These are phyloP conservation scores for Bhutanitis thaidina DNA, from an alignment of 2,888 invertebrate species.

Conservation along the genomic window DNA sequence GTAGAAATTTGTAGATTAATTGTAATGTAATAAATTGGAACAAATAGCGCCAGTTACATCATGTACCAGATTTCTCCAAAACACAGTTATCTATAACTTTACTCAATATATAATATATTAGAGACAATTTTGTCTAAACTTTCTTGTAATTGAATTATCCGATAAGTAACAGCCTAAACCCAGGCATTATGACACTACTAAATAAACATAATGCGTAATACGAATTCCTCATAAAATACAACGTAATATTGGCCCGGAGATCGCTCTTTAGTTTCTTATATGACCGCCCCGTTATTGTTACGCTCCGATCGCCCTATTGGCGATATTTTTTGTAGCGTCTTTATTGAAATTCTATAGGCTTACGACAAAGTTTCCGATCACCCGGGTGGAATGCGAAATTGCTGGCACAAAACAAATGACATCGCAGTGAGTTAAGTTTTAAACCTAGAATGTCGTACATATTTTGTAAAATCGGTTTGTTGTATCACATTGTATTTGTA, in stretches of 20 bases:
- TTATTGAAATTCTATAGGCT: conserved; percentile 71
- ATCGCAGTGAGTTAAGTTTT: conserved; percentile 16
- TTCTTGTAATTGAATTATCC: too few relatives aligned
- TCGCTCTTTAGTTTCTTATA: conserved; percentile 44
- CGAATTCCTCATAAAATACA: conserved; percentile 64
- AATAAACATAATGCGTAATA: conserved; percentile 62
- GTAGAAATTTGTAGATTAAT: too few relatives aligned
- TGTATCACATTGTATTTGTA: too few relatives aligned
- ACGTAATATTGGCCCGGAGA: conserved; percentile 44
- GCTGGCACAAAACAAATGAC: conserved; percentile 24
- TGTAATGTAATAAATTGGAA: too few relatives aligned
- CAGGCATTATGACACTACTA: conserved; percentile 51
- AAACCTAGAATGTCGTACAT: too few relatives aligned
- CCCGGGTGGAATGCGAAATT: conserved; percentile 34
- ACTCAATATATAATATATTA: too few relatives aligned
- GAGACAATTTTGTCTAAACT: too few relatives aligned
- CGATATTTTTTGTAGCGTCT: conserved; percentile 60
- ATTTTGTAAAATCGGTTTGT: too few relatives aligned
- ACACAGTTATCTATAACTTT: too few relatives aligned
- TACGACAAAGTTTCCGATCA: conserved; percentile 53
- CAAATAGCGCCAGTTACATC: too few relatives aligned
- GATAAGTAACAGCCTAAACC: too few relatives aligned
- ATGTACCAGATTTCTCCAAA: too few relatives aligned
- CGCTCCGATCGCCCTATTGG: conserved; percentile 36
- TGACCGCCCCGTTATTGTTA: conserved; percentile 41